A percentile compares a stretch with the other conserved stretches of the same genome.
These are phyloP conservation scores for Callocephalon fimbriatum DNA, from an alignment of 2,113 vertebrate species.

Conservation along the genomic window DNA sequence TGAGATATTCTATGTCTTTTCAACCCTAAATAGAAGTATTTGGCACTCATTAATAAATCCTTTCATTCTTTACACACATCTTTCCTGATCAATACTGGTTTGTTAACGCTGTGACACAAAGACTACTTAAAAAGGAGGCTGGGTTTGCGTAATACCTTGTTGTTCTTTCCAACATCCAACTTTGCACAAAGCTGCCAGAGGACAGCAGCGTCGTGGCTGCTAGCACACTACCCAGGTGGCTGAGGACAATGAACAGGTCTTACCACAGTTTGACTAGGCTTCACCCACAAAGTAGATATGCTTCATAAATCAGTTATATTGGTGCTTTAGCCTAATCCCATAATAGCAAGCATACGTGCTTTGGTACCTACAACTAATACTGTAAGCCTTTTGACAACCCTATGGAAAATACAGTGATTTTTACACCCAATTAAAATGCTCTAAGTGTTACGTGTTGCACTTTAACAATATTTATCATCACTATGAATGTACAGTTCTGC, in stretches of 20 bases:
- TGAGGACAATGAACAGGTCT: background rate
- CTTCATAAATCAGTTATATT: background rate
- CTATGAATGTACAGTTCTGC: background rate
- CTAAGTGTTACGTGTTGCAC: background rate
- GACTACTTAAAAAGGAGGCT: background rate
- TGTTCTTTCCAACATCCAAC: background rate
- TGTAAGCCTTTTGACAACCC: background rate
- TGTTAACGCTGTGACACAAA: background rate
- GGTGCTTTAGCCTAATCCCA: constrained; percentile 26
- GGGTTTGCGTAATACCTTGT: background rate
- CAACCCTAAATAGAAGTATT: background rate
- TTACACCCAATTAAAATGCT: background rate
- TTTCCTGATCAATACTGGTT: background rate
- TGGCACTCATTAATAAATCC: background rate
- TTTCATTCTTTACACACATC: background rate
- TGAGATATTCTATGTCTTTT: background rate
- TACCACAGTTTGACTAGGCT: background rate
- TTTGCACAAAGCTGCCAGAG: background rate
- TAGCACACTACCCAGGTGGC: background rate
- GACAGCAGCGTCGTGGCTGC: background rate
- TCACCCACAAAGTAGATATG: background rate
- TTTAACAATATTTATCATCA: background rate
- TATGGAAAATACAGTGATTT: background rate
- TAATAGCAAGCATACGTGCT: background rate
- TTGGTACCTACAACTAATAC: background rate